Conservation (phyloP, 1,140 invertebrate species). For the Potamilus streckersoni region DNA sequence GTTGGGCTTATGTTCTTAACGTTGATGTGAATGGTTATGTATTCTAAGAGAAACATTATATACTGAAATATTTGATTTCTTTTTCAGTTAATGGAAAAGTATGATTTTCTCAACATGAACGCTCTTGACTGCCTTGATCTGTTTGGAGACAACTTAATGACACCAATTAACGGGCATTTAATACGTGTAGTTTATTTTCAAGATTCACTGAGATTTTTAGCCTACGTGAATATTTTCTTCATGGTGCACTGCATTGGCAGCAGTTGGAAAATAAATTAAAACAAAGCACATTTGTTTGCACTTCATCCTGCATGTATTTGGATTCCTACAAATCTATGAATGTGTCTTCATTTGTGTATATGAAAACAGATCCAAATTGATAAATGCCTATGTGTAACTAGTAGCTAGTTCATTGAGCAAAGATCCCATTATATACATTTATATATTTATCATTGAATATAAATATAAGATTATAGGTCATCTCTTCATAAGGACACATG, state of each 20-base stretch:
- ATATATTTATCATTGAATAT: too few species aligned
- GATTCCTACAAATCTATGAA: not conserved
- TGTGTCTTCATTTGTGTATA: too few species aligned
- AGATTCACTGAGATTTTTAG: not conserved
- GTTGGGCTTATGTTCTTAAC: too few species aligned
- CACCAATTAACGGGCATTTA: conserved; percentile 21
- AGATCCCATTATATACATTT: too few species aligned
- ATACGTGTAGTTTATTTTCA: conserved; percentile 9
- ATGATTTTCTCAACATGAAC: conserved; percentile 12
- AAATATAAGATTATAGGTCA: too few species aligned
- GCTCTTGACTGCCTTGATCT: conserved; percentile 5
- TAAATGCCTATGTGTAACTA: too few species aligned
- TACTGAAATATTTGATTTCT: not conserved
- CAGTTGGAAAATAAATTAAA: not conserved
- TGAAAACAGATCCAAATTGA: too few species aligned
- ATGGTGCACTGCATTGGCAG: not conserved
- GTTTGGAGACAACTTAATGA: conserved; percentile 26
- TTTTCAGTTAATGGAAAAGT: conserved; percentile 16
- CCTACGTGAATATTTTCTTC: not conserved
- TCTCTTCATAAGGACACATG: too few species aligned
- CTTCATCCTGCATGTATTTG: not conserved
- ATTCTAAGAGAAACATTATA: too few species aligned
- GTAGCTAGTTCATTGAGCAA: too few species aligned
- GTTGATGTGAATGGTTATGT: too few species aligned
- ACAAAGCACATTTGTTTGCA: not conserved